Base-by-base conservation (phyloP, 2,113 vertebrate genomes). In the Hymenochirus boettgeri region DNA sequence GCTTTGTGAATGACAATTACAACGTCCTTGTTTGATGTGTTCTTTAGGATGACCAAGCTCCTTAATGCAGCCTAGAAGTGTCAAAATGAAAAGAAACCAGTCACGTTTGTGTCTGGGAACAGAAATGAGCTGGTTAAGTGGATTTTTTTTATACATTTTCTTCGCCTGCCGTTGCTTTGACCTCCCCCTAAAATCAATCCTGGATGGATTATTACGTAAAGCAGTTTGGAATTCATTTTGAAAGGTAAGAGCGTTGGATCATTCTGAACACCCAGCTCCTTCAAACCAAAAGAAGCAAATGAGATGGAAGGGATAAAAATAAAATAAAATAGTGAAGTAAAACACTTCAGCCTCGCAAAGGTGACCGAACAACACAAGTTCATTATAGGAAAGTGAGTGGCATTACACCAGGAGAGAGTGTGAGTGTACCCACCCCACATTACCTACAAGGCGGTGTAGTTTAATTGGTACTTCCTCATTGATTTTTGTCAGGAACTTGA, bases 161-260 rank as follows among this genome's bases (percentile, higher is more conserved):
- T 87, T 78, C 77, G 75, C 73, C 77, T 80, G 83, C 81, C 26
- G 75, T 82, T 59, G 77, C 79, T 83, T 80, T 89, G 87, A 90
- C 87, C 86, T 87, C 75, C 76, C 76, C 77, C 76, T 76, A 67
- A 79, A 85, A 90, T 86, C 83, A 91, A 89, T 89, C 86, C 85
- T 75, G 73, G 73, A 76, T 52, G 89, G 87, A 91, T 94, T 90
- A 90, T 85, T 86, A 89, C 87, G 89, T 86, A 88, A 89, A 92
- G 84, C 80, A 85, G 83, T 73, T 75, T 86, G 75, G 88, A 88
- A 89, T 91, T 90, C 88, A 91, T 92, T 91, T 91, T 86, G 88
- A 89, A 86, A 82, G 84, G 83, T 88, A 89, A 84, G 84, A 88
- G 86, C 75, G 74, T 24, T 65, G 77, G 85, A 87, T 87, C 78